A percentile compares a stretch with the other conserved stretches of the same genome.
Conservation (phyloP, 2,113 vertebrate genomes). For the Delphinapterus leucas region DNA sequence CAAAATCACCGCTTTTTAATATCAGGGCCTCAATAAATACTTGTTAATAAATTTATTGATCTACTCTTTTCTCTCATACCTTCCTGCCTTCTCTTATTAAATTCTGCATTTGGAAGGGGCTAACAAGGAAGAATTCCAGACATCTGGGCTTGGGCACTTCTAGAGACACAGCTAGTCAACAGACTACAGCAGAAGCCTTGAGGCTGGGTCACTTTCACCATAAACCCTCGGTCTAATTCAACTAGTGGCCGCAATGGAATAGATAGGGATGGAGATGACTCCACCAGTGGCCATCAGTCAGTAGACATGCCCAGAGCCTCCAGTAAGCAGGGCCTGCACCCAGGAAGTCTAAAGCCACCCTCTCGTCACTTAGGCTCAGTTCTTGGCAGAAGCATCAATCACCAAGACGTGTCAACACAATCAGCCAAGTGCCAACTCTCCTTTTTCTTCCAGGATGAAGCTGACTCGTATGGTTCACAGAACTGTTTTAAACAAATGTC, state of each 20-base stretch:
- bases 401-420: not conserved
- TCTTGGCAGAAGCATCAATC: not conserved
- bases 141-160: not conserved
- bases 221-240: not conserved
- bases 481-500: slow-evolving; percentile 39
- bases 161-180: not conserved
- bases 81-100: not conserved
- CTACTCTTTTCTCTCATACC: not conserved
- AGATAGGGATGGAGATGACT: not conserved
- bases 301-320: not conserved
- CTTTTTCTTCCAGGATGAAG: not conserved
- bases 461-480: not conserved
- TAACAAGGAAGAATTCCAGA: not conserved
- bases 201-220: not conserved
- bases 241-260: not conserved
- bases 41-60: slow-evolving; percentile 22
- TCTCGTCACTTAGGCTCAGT: not conserved
- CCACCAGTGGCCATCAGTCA: not conserved
- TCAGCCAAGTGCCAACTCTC: not conserved
- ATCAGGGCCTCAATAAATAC: not conserved
- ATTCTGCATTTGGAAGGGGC: not conserved
- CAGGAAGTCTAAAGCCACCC: not conserved
- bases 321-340: not conserved
- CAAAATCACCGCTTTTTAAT: slow-evolving; percentile 33
- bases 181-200: not conserved